Evolutionary conservation across 2,113 vertebrate species (phyloP).

Genomic region (Seriola aureovittata): DNA sequence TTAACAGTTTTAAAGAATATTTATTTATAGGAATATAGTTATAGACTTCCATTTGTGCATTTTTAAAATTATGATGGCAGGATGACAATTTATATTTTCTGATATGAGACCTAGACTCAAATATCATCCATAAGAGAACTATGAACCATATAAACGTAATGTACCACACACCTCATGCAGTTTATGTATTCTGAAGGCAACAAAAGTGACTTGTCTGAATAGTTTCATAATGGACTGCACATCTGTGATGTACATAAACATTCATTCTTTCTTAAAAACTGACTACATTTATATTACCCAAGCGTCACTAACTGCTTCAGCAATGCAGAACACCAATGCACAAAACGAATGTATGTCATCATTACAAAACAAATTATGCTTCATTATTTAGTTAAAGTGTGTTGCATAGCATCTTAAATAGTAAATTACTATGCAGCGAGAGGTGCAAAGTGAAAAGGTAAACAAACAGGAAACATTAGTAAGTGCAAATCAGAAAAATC

Average conservation of each 20-base stretch:
- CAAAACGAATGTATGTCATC: conserved; percentile 15
- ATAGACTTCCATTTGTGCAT: background rate
- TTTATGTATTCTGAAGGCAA: background rate
- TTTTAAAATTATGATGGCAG: background rate
- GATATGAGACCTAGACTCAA: background rate
- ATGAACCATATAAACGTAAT: background rate
- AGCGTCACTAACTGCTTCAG: conserved; percentile 1
- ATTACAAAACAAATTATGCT: background rate
- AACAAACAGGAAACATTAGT: conserved; percentile 82
- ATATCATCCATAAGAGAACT: background rate
- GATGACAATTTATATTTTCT: background rate
- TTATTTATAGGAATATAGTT: background rate
- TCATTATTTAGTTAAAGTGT: conserved; percentile 29
- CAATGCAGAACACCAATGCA: conserved; percentile 1
- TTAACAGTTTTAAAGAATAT: background rate
- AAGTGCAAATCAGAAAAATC: conserved; percentile 73
- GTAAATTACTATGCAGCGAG: conserved; percentile 61
- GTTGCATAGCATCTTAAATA: conserved; percentile 40
- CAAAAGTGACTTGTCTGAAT: background rate
- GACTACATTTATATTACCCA: background rate
- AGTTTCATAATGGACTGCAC: background rate
- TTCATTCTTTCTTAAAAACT: background rate
- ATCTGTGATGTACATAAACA: background rate
- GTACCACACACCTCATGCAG: background rate
- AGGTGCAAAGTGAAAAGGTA: conserved; percentile 66